These are phyloP conservation scores for Trichechus manatus DNA, from an alignment of 2,113 vertebrate genomes.

Conservation along the genomic window DNA sequence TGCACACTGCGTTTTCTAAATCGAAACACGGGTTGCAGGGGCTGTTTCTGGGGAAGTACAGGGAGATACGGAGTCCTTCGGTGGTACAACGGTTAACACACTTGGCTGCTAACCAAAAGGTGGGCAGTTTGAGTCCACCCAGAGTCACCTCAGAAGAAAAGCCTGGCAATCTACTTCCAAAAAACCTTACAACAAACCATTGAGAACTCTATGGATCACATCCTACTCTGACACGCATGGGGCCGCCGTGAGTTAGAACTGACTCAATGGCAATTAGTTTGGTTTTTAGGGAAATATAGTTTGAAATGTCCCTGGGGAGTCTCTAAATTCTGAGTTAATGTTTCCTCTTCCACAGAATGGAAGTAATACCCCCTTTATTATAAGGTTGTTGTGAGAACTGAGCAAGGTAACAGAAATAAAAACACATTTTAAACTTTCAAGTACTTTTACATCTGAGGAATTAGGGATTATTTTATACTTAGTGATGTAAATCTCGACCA, in stretches of 20 bases:
- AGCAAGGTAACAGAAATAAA: neutral
- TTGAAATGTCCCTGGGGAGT: neutral
- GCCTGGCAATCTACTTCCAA: neutral
- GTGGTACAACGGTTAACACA: neutral
- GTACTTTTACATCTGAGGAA: neutral
- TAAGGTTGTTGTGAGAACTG: neutral
- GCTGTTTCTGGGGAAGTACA: neutral
- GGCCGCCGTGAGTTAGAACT: neutral
- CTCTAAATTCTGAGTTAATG: neutral
- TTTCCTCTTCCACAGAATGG: neutral
- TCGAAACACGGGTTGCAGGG: neutral
- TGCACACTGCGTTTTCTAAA: neutral
- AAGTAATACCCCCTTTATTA: neutral
- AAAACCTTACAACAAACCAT: neutral
- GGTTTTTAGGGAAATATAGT: neutral
- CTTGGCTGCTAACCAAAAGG: neutral
- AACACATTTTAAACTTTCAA: neutral
- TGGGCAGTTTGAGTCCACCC: neutral
- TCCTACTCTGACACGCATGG: neutral
- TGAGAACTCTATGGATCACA: neutral
- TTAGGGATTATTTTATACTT: neutral
- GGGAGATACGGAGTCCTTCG: neutral
- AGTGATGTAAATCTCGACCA: neutral
- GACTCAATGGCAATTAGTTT: neutral
- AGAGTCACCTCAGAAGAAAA: neutral